Evolutionary conservation across 2,113 vertebrate genomes (phyloP).

Genomic region (Misgurnus mizolepis): DNA sequence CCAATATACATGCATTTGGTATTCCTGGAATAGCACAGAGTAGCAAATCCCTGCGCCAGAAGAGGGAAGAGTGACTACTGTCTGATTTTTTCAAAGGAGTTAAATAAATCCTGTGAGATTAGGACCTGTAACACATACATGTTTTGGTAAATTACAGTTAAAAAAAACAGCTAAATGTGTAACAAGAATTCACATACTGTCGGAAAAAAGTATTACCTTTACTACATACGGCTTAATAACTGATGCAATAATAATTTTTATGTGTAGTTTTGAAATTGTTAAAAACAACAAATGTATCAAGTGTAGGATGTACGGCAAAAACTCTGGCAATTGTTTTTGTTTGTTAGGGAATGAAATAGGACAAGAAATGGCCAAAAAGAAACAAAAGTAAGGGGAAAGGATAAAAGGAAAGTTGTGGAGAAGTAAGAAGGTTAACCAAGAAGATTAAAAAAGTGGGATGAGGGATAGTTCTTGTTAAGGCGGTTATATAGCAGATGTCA

Average conservation of each 20-base stretch:
- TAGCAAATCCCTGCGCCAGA: constrained; percentile 49
- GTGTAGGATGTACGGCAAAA: too few species aligned
- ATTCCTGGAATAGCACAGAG: constrained; percentile 59
- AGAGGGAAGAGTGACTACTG: not conserved
- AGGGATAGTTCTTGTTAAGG: constrained; percentile 5
- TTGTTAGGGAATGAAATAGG: too few species aligned
- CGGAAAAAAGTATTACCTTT: not conserved
- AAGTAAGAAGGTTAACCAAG: not conserved
- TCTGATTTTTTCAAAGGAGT: constrained; percentile 9
- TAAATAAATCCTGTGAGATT: constrained; percentile 32
- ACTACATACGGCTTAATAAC: too few species aligned
- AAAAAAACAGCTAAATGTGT: not conserved
- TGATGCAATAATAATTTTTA: too few species aligned
- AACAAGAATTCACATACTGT: not conserved
- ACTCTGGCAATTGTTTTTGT: too few species aligned
- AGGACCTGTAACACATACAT: constrained; percentile 5
- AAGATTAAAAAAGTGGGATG: not conserved
- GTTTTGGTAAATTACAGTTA: constrained; percentile 7
- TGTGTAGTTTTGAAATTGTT: too few species aligned
- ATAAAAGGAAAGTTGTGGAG: not conserved
- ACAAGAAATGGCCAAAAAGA: not conserved
- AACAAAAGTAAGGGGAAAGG: not conserved
- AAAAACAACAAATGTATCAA: too few species aligned
- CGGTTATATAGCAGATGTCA: constrained; percentile 30
- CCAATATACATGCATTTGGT: constrained; percentile 67